Evolutionary conservation across 2,113 vertebrate species (phyloP).

Genomic region (Oceanites oceanicus): DNA sequence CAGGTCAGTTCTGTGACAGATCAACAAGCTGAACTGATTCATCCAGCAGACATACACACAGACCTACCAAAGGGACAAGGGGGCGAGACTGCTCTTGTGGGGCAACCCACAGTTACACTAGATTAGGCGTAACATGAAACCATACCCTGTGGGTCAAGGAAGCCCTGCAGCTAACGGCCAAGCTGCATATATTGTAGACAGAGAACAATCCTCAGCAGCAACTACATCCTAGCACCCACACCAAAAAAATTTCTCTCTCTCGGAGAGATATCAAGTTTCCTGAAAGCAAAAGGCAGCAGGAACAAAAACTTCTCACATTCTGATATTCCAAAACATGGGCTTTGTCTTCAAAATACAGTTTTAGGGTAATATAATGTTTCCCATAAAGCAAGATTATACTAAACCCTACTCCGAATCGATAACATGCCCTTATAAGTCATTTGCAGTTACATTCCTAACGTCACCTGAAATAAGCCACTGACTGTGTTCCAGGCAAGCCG

Average conservation of each 20-base stretch:
- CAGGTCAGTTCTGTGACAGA: background rate
- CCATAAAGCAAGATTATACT: background rate
- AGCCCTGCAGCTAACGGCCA: background rate
- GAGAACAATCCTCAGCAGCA: background rate
- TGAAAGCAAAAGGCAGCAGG: background rate
- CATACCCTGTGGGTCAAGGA: background rate
- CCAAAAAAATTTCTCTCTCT: background rate
- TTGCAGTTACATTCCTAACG: background rate
- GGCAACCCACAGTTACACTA: background rate
- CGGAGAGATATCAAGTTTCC: background rate
- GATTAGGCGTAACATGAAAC: background rate
- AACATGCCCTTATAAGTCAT: background rate
- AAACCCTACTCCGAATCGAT: background rate
- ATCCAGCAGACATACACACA: background rate
- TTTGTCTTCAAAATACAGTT: background rate
- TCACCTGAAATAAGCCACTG: background rate
- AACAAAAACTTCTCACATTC: background rate
- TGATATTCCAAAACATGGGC: background rate
- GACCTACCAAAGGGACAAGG: background rate
- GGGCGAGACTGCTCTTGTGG: background rate
- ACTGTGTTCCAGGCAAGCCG: background rate
- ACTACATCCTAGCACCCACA: background rate
- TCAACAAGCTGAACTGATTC: background rate
- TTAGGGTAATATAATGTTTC: background rate
- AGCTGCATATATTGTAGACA: fast-evolving